Conservation (phyloP, 1,140 invertebrate genomes). For the Drosophila bipectinata region DNA sequence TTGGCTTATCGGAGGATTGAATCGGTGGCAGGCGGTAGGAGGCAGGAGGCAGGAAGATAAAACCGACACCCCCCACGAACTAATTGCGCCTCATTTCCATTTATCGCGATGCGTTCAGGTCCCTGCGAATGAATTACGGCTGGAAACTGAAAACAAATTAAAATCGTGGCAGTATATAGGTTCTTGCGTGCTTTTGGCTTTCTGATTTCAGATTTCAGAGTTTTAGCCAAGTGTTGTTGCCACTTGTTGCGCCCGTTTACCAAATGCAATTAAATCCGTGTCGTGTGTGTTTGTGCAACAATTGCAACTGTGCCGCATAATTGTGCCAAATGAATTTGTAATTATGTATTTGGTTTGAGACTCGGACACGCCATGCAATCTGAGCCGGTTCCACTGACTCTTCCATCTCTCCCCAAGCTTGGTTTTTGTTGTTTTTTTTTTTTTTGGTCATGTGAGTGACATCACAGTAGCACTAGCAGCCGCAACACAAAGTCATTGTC, state of each 20-base stretch:
- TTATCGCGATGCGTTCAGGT: constrained; percentile 59
- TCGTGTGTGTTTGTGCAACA: constrained; percentile 46
- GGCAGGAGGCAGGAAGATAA: constrained; percentile 13
- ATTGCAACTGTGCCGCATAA: constrained; percentile 77
- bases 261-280: constrained; percentile 80
- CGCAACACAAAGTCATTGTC: constrained; percentile 58
- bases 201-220: neutral
- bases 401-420: constrained; percentile 18
- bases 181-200: constrained; percentile 34
- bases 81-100: constrained; percentile 75
- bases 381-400: constrained; percentile 32
- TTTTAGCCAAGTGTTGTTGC: constrained; percentile 25
- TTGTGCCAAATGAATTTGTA: constrained; percentile 83
- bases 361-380: constrained; percentile 52
- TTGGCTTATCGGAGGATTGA: constrained; percentile 12
- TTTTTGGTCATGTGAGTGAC: constrained; percentile 57
- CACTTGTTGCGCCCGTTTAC: constrained; percentile 73
- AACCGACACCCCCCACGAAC: constrained; percentile 69
- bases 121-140: constrained; percentile 59
- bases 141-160: constrained; percentile 65
- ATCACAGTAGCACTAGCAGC: constrained; percentile 44
- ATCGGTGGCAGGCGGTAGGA: constrained; percentile 8
- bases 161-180: constrained; percentile 60
- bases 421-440: constrained; percentile 19
- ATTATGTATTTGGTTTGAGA: constrained; percentile 68